Percentiles rank a stretch among this genome's conserved stretches.
Evolutionary conservation across 2,888 invertebrate species (phyloP).

Genomic region (Agrochola circellaris): DNA sequence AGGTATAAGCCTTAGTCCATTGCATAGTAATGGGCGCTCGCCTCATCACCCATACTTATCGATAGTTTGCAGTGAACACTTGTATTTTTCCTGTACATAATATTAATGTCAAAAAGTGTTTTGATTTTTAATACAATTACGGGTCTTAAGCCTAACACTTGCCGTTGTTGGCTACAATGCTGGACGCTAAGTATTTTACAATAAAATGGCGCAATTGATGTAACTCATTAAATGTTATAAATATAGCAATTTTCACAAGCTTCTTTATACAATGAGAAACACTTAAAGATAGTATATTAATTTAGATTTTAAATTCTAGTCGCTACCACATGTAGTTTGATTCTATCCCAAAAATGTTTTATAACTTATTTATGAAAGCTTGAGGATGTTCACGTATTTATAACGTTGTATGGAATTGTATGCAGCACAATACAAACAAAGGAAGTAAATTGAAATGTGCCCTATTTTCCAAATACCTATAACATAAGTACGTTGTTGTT

Average conservation of each 20-base stretch:
- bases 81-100: constrained; percentile 67
- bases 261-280: constrained; percentile 31
- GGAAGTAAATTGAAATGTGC: constrained; percentile 55
- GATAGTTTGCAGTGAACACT: constrained; percentile 69
- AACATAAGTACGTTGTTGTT: constrained; percentile 57
- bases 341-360: constrained; percentile 50
- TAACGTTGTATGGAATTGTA: constrained; percentile 47
- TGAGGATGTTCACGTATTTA: constrained; percentile 62
- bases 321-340: constrained; percentile 53
- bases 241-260: constrained; percentile 57
- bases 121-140: constrained; percentile 73
- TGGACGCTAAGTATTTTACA: constrained; percentile 59
- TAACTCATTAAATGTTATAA: constrained; percentile 43
- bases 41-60: constrained; percentile 51
- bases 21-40: constrained; percentile 43
- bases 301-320: constrained; percentile 61
- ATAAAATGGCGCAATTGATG: constrained; percentile 61
- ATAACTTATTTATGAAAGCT: constrained; percentile 51
- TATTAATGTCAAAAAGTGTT: constrained; percentile 59
- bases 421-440: constrained; percentile 58
- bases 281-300: constrained; percentile 44
- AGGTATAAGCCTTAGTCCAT: constrained; percentile 34
- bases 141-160: constrained; percentile 73
- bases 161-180: constrained; percentile 63
- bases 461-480: constrained; percentile 57